Evolutionary conservation across 2,888 invertebrate genomes (phyloP).

Genomic region (Hypercompe scribonia): DNA sequence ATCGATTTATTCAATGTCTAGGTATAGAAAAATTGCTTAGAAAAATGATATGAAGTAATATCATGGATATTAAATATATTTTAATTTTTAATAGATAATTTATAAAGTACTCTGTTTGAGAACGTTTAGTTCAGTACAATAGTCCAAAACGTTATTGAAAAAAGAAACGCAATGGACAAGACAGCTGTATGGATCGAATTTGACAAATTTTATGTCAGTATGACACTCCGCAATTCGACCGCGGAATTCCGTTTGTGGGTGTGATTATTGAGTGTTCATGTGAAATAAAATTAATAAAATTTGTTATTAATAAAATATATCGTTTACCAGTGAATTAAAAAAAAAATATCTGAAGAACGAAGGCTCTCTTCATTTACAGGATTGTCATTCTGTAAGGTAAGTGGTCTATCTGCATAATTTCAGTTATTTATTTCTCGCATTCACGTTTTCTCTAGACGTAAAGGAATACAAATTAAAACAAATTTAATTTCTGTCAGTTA

Average conservation of each 20-base stretch:
- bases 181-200: conserved; percentile 52
- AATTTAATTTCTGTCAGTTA: conserved; percentile 51
- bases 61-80: no score
- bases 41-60: no score
- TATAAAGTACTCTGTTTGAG: background rate
- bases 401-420: conserved; percentile 48
- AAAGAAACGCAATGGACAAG: conserved; percentile 38
- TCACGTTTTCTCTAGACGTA: conserved; percentile 41
- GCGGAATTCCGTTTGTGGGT: conserved; percentile 73
- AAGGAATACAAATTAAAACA: conserved; percentile 57
- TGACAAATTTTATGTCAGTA: conserved; percentile 49
- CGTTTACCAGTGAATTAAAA: conserved; percentile 52
- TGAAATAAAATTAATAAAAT: conserved; percentile 28
- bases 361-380: conserved; percentile 52
- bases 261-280: conserved; percentile 56
- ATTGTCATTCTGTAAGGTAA: conserved; percentile 63
- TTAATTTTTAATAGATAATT: no score
- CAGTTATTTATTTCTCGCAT: conserved; percentile 36
- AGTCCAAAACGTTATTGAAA: background rate
- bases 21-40: no score
- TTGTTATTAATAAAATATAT: conserved; percentile 19
- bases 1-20: no score
- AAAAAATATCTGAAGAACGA: conserved; percentile 30
- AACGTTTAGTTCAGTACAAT: background rate
- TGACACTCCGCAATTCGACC: conserved; percentile 59